A percentile compares a stretch with the other conserved stretches of the same genome.
Conservation (phyloP, 2,797 vertebrate species). For the Melanitta fusca region DNA sequence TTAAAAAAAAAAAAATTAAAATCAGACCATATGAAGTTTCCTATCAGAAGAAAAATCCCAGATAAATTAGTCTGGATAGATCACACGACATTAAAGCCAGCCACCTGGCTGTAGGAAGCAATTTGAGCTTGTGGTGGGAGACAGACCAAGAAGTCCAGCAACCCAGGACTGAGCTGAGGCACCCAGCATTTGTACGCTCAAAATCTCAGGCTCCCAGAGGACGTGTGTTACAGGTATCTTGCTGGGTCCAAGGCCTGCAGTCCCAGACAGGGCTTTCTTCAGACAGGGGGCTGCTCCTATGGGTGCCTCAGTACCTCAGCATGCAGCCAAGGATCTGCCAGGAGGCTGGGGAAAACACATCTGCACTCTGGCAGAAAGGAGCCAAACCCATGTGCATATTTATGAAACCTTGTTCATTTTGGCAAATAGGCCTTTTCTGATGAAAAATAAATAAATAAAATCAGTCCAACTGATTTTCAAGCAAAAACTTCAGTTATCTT, state of each 20-base stretch:
- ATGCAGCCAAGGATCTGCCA: not conserved
- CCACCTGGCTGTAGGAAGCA: not conserved
- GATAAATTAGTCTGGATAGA: not conserved
- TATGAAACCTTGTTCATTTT: not conserved
- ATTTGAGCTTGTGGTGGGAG: not conserved
- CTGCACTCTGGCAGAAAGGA: not conserved
- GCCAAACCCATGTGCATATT: not conserved
- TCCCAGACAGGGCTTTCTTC: not conserved
- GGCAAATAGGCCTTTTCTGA: not conserved
- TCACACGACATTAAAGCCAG: not conserved
- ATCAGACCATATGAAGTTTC: not conserved
- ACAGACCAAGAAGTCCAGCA: not conserved
- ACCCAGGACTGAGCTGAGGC: not conserved
- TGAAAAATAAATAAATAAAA: not conserved
- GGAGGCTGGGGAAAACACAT: no score
- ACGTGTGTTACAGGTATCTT: not conserved
- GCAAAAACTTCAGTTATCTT: not conserved
- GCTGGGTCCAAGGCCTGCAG: not conserved
- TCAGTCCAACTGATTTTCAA: not conserved
- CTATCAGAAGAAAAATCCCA: not conserved
- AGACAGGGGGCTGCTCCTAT: not conserved
- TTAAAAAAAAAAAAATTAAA: not conserved
- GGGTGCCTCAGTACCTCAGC: rapidly evolving
- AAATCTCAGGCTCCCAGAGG: not conserved
- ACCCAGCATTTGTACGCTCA: not conserved